phyloP scores from a whole-genome alignment of 2,888 invertebrate species.

The Pristionchus entomophagus region DNA sequence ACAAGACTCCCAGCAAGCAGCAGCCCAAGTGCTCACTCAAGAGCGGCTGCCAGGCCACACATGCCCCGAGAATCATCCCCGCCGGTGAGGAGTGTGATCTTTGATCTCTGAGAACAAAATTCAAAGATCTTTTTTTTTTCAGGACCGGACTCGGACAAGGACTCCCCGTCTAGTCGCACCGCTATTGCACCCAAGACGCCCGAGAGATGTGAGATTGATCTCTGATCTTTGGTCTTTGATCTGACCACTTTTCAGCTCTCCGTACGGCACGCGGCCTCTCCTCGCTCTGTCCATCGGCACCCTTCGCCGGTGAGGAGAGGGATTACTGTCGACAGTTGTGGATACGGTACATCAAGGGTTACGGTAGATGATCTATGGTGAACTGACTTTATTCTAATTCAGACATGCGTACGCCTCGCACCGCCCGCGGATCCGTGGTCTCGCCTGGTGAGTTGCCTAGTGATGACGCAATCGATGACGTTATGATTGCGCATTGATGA shows the following conservation, averaged over 20 bases:
- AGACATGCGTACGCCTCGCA: slow-evolving; percentile 31
- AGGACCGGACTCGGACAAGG: background rate
- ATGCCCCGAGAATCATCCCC: background rate
- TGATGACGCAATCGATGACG: background rate
- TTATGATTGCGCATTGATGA: background rate
- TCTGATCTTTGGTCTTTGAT: background rate
- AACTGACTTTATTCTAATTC: background rate
- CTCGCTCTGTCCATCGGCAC: background rate
- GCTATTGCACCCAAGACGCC: slow-evolving; percentile 12
- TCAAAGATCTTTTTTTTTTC: background rate
- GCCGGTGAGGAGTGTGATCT: too few species aligned
- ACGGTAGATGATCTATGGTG: too few species aligned
- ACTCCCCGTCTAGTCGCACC: background rate
- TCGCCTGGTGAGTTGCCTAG: slow-evolving; percentile 26
- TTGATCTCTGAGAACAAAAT: too few species aligned
- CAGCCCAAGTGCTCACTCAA: slow-evolving; percentile 24
- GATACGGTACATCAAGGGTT: background rate
- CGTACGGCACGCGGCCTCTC: background rate
- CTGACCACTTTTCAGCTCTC: background rate
- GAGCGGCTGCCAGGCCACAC: background rate
- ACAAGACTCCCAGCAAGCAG: too few species aligned
- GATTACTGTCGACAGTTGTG: background rate
- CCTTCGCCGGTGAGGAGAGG: background rate
- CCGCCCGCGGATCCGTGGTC: too few species aligned
- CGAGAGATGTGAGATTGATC: slow-evolving; percentile 31